Evolutionary conservation across 2,888 invertebrate genomes (phyloP).

Genomic region (Rosalia funebris): DNA sequence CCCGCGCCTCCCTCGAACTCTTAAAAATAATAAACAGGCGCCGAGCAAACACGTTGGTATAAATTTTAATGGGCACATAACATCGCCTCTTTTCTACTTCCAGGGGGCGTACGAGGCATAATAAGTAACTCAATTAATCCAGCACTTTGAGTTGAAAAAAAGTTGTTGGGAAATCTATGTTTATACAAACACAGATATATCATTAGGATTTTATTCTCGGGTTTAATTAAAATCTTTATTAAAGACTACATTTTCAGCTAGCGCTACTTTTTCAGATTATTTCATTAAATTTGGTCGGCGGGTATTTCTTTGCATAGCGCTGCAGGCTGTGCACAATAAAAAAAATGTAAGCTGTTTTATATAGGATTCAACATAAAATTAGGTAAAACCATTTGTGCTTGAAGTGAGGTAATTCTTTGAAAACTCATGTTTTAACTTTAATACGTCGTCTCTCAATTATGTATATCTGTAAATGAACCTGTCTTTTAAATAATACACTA

Average conservation of each 20-base stretch:
- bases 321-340: too few species aligned
- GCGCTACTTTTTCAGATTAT: constrained; percentile 2
- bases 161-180: constrained; percentile 15
- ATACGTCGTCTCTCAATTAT: too few species aligned
- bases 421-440: too few species aligned
- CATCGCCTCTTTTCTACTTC: not conserved
- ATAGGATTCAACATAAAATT: too few species aligned
- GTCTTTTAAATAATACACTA: too few species aligned
- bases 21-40: constrained; percentile 8
- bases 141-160: constrained; percentile 13
- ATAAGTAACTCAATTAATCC: constrained; percentile 20
- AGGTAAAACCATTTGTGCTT: too few species aligned
- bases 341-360: too few species aligned
- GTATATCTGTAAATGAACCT: too few species aligned
- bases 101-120: constrained; percentile 9
- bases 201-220: constrained; percentile 14
- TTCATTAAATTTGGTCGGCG: not conserved
- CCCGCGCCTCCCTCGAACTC: not conserved
- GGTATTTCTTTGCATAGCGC: too few species aligned
- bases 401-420: too few species aligned
- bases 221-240: constrained; percentile 22
- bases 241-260: constrained; percentile 5
- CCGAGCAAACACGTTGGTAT: constrained; percentile 11
- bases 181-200: constrained; percentile 16
- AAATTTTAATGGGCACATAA: constrained; percentile 19